phyloP scores from a whole-genome alignment of 1,140 invertebrate species.

The Calliphora vicina region DNA sequence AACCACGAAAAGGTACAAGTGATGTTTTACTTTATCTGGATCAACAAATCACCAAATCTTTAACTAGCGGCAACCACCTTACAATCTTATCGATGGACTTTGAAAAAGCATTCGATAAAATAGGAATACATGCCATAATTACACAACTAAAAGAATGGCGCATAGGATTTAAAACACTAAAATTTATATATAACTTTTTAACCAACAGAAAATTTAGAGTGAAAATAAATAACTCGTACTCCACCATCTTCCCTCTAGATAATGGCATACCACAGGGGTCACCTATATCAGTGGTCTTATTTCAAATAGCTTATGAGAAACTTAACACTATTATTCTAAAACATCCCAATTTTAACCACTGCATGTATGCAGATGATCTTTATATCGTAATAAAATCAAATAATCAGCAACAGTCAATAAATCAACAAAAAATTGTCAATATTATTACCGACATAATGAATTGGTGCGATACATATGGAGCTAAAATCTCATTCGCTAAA shows the following conservation, averaged over 20 bases:
- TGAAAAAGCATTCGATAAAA: too few relatives aligned
- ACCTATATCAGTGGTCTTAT: constrained; percentile 38
- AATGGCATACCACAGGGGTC: too few relatives aligned
- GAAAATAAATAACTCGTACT: constrained; percentile 12
- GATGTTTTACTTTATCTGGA: constrained; percentile 23
- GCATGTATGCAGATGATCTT: constrained; percentile 40
- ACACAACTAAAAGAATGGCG: constrained; percentile 38
- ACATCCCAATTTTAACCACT: constrained; percentile 29
- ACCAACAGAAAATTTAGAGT: constrained; percentile 38
- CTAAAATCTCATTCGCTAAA: constrained; percentile 36
- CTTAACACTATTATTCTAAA: neutral
- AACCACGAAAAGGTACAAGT: neutral
- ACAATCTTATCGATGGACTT: constrained; percentile 37
- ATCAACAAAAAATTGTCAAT: constrained; percentile 38
- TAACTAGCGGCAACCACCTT: constrained; percentile 35
- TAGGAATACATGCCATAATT: constrained; percentile 38
- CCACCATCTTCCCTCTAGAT: neutral
- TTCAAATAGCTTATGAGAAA: constrained; percentile 41
- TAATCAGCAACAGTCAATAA: constrained; percentile 33
- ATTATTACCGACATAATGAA: constrained; percentile 33
- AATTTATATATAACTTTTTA: too few relatives aligned
- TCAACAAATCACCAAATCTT: constrained; percentile 15
- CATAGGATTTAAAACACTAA: constrained; percentile 38
- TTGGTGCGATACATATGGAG: constrained; percentile 40
- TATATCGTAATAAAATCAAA: constrained; percentile 34